Conservation (phyloP, 2,113 vertebrate genomes). For the Hiodon alosoides region DNA sequence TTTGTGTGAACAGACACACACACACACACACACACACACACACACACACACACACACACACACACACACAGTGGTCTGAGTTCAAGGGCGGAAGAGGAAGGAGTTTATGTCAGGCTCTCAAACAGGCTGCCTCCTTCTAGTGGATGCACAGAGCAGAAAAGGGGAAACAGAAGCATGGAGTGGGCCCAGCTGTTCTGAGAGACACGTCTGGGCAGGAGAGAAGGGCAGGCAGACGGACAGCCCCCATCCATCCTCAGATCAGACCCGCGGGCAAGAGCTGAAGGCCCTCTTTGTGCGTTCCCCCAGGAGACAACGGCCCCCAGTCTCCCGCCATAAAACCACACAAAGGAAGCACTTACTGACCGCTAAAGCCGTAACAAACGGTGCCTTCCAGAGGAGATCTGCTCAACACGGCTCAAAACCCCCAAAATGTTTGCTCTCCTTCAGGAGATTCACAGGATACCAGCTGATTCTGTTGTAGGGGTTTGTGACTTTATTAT, state of each 20-base stretch:
- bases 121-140: conserved; percentile 55
- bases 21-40: background rate
- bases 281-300: conserved; percentile 63
- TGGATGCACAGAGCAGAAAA: no score
- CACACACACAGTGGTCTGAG: no score
- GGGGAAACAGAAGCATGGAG: no score
- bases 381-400: conserved; percentile 44
- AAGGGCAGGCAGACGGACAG: no score
- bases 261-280: conserved; percentile 54
- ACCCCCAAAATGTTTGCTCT: no score
- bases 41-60: background rate
- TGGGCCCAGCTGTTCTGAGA: no score
- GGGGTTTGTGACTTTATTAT: background rate
- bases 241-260: conserved; percentile 55
- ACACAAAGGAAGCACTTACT: conserved; percentile 70
- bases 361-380: conserved; percentile 68
- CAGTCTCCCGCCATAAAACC: conserved; percentile 48
- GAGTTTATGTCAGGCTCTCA: conserved; percentile 12
- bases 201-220: conserved; percentile 27
- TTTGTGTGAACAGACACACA: background rate
- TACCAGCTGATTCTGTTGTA: conserved; percentile 15
- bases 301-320: conserved; percentile 64
- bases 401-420: background rate
- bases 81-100: no score
- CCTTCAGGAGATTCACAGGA: conserved; percentile 1